Evolutionary conservation across 2,797 vertebrate species (phyloP).

Genomic region (Epinephelus awoara): DNA sequence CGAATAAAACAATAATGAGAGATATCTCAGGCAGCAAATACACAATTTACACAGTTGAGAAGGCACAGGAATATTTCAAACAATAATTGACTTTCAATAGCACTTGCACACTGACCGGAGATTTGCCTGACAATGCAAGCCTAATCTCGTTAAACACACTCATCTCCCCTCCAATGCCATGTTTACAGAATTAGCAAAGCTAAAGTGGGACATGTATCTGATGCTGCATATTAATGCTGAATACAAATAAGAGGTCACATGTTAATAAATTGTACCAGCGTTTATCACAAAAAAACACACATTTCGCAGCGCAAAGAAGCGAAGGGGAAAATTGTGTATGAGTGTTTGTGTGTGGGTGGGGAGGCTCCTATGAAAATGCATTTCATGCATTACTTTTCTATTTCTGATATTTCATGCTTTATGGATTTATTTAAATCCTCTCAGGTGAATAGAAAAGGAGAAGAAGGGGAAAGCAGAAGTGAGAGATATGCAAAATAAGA

Average conservation of each 20-base stretch:
- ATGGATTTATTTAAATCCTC: slow-evolving; percentile 87
- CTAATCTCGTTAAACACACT: slow-evolving; percentile 91
- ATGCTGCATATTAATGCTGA: slow-evolving; percentile 78
- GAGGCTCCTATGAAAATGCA: slow-evolving; percentile 78
- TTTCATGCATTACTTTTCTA: slow-evolving; percentile 84
- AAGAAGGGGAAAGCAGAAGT: slow-evolving; percentile 84
- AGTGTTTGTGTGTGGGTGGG: slow-evolving; percentile 73
- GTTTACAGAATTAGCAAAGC: slow-evolving; percentile 88
- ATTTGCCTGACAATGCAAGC: slow-evolving; percentile 88
- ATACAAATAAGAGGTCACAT: slow-evolving; percentile 79
- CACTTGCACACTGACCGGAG: slow-evolving; percentile 86
- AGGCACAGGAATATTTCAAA: slow-evolving; percentile 81
- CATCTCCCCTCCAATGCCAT: slow-evolving; percentile 85
- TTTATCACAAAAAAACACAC: slow-evolving; percentile 74
- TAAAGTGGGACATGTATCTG: slow-evolving; percentile 83
- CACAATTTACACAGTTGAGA: slow-evolving; percentile 67
- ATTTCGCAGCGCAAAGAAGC: slow-evolving; percentile 49
- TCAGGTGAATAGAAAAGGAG: slow-evolving; percentile 86
- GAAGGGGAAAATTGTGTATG: slow-evolving; percentile 47
- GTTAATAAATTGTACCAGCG: slow-evolving; percentile 71
- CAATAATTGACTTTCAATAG: slow-evolving; percentile 85
- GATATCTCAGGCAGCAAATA: slow-evolving; percentile 69
- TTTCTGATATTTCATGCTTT: slow-evolving; percentile 85
- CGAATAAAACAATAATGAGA: slow-evolving; percentile 51
- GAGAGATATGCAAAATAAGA: slow-evolving; percentile 86